Conservation (phyloP, 2,888 invertebrate species). For the Stegana nigrithorax region DNA sequence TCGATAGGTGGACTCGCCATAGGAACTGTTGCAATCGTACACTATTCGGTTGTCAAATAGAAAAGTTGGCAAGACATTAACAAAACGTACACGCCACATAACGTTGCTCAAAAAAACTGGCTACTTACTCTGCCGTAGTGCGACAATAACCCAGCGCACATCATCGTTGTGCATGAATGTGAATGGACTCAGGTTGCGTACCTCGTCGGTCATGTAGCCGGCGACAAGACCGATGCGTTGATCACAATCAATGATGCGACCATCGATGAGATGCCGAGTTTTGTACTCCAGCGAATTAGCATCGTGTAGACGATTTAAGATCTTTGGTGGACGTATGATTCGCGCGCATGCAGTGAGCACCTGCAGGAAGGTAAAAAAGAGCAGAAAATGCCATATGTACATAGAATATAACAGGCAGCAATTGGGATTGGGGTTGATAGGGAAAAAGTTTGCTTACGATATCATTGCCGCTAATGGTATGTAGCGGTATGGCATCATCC, state of each 20-base stretch:
- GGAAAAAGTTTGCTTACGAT: conserved; percentile 68
- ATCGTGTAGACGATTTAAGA: conserved; percentile 76
- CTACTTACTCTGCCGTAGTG: conserved; percentile 82
- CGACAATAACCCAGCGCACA: conserved; percentile 89
- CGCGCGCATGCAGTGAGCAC: conserved; percentile 81
- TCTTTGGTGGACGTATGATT: conserved; percentile 77
- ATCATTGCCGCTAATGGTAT: conserved; percentile 73
- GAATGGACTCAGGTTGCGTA: conserved; percentile 88
- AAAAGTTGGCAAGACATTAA: background rate
- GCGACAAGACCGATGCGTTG: conserved; percentile 90
- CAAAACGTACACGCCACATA: background rate
- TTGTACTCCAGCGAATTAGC: conserved; percentile 86
- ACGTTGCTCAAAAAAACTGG: background rate
- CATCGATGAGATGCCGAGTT: conserved; percentile 89
- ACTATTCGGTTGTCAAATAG: conserved; percentile 70
- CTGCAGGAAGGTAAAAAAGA: conserved; percentile 49
- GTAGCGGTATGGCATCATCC: conserved; percentile 71
- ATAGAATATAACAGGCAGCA: background rate
- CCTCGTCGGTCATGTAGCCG: conserved; percentile 90
- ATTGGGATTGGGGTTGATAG: background rate
- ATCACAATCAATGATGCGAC: conserved; percentile 89
- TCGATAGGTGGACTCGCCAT: conserved; percentile 88
- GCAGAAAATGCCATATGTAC: background rate
- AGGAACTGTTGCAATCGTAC: conserved; percentile 86
- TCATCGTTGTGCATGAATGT: conserved; percentile 91